Conservation (phyloP, 2,113 vertebrate species). For the Eudyptes chrysolophus region DNA sequence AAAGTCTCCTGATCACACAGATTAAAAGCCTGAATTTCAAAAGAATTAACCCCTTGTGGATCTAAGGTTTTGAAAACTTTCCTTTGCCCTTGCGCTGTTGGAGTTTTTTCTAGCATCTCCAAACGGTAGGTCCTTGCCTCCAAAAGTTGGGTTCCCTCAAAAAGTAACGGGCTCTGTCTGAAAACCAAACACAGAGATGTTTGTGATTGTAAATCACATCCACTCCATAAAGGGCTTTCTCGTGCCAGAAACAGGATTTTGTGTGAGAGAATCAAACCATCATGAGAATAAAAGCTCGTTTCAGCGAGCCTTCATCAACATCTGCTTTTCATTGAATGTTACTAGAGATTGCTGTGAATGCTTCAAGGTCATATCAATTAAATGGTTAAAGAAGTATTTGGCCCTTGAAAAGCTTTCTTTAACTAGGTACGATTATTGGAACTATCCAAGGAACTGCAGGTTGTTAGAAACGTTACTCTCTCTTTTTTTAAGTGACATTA, state of each 20-base stretch:
- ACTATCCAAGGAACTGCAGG: conserved; percentile 41
- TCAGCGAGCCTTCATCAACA: conserved; percentile 65
- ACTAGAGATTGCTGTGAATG: conserved; percentile 67
- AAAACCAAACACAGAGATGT: conserved; percentile 1
- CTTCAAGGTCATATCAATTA: conserved; percentile 76
- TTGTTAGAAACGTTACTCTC: conserved; percentile 58
- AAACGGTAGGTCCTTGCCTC: neutral
- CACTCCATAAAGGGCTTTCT: neutral
- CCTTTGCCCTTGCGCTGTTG: neutral
- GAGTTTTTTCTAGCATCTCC: neutral
- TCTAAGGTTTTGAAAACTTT: neutral
- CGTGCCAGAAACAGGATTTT: neutral
- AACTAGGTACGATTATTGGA: conserved; percentile 54
- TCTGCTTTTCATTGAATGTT: conserved; percentile 81
- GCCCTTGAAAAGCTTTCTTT: conserved; percentile 55
- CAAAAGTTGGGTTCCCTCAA: neutral
- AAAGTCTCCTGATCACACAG: neutral
- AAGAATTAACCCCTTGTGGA: neutral
- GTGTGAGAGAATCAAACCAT: conserved; percentile 13
- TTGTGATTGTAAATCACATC: conserved; percentile 17
- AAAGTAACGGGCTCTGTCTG: neutral
- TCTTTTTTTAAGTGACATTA: conserved; percentile 57
- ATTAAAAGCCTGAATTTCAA: neutral
- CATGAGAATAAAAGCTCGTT: conserved; percentile 50
- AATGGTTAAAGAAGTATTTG: conserved; percentile 68